phyloP scores from a whole-genome alignment of 2,888 invertebrate species.

The Microctonus hyperodae region DNA sequence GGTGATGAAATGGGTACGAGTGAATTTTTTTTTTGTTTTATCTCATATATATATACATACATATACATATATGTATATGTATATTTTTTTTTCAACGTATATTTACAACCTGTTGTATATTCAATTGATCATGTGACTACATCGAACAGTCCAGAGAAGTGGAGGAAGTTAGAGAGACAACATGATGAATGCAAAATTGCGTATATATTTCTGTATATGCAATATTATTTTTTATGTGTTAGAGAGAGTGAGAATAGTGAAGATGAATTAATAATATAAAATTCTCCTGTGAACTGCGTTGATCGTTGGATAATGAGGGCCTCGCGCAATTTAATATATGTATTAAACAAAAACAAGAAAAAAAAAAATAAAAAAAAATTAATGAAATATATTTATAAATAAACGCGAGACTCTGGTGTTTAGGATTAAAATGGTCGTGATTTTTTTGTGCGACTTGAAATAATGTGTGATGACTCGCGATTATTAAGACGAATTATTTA shows the following conservation, averaged over 20 bases:
- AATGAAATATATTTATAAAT: not conserved
- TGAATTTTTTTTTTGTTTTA: slow-evolving; percentile 1
- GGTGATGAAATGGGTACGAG: slow-evolving; percentile 10
- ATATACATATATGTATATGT: too few relatives aligned
- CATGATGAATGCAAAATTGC: slow-evolving; percentile 7
- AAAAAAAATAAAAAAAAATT: not conserved
- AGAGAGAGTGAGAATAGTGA: slow-evolving; percentile 19
- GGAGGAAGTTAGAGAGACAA: not conserved
- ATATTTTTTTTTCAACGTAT: not conserved
- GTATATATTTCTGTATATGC: slow-evolving; percentile 4
- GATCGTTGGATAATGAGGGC: slow-evolving; percentile 29
- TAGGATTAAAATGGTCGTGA: slow-evolving; percentile 19
- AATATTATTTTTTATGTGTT: slow-evolving; percentile 32
- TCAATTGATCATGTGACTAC: slow-evolving; percentile 14
- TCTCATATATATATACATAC: slow-evolving; percentile 7
- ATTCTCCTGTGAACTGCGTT: not conserved
- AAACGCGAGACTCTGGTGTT: slow-evolving; percentile 34
- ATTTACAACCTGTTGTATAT: slow-evolving; percentile 8
- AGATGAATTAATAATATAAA: slow-evolving; percentile 1
- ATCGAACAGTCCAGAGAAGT: slow-evolving; percentile 19
- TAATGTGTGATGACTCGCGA: slow-evolving; percentile 27
- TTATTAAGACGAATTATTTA: slow-evolving; percentile 40
- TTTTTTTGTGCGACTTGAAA: not conserved
- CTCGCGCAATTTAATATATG: slow-evolving; percentile 23
- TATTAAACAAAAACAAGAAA: slow-evolving; percentile 18